Evolutionary conservation across 2,113 vertebrate genomes (phyloP).

Genomic region (Ochotona princeps): DNA sequence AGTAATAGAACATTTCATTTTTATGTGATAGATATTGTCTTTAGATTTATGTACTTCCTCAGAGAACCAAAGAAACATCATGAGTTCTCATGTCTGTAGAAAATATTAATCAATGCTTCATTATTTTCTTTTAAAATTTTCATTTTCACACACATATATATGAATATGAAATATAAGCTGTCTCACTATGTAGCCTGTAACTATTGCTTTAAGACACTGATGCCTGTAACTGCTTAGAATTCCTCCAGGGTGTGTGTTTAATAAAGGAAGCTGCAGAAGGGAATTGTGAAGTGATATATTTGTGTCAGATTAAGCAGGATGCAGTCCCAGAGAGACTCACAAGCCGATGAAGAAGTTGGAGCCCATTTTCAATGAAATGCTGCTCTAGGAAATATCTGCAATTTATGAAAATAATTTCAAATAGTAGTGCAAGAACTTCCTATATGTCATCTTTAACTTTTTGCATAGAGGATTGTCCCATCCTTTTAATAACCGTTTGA

Average conservation of each 20-base stretch:
- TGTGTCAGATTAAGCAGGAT: not conserved
- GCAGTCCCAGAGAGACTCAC: not conserved
- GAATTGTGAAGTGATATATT: not conserved
- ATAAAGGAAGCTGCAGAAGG: not conserved
- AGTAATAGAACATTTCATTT: not conserved
- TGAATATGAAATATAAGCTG: not conserved
- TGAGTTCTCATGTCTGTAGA: not conserved
- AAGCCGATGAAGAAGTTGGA: not conserved
- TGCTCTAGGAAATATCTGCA: not conserved
- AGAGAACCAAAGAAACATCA: not conserved
- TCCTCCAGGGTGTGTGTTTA: not conserved
- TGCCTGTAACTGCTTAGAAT: not conserved
- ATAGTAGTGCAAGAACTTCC: not conserved
- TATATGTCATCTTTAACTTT: not conserved
- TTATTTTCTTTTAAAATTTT: not conserved
- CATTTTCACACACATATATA: not conserved
- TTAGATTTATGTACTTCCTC: not conserved
- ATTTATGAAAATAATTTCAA: not conserved
- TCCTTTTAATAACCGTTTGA: not conserved
- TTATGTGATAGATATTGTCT: not conserved
- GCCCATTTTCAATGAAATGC: not conserved
- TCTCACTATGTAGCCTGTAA: not conserved
- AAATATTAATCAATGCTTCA: not conserved
- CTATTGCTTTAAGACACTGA: not conserved
- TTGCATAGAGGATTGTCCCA: not conserved